Evolutionary conservation across 2,113 vertebrate genomes (phyloP).

Genomic region (Lynx canadensis): DNA sequence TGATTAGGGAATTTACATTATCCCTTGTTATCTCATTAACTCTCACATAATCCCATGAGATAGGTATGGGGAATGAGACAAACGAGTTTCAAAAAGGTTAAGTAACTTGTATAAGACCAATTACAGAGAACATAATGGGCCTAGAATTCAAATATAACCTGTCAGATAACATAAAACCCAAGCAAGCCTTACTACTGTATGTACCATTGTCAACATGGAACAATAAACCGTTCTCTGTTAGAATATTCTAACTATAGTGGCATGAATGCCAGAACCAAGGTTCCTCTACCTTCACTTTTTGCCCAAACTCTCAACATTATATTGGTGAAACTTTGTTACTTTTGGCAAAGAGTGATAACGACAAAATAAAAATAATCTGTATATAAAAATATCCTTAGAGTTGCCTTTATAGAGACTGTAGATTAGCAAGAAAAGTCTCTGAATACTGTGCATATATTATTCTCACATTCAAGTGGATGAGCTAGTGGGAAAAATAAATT

Average conservation of each 20-base stretch:
- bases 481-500: neutral
- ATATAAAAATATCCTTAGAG: neutral
- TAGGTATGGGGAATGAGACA: neutral
- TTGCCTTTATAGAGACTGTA: neutral
- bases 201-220: neutral
- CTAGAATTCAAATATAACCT: neutral
- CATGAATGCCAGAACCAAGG: neutral
- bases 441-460: neutral
- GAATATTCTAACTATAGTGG: neutral
- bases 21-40: neutral
- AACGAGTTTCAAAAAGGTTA: neutral
- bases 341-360: neutral
- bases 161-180: neutral
- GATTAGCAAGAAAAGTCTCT: neutral
- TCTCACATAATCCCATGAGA: neutral
- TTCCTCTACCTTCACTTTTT: neutral
- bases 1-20: neutral
- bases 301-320: neutral
- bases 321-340: conserved; percentile 10
- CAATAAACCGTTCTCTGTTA: neutral
- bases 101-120: neutral
- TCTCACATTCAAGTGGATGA: neutral
- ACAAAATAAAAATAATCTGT: neutral
- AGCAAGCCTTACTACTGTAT: neutral
- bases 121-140: neutral